Evolutionary conservation across 2,888 invertebrate genomes (phyloP), one percentile per base, ranked within the genome.

Genomic region (Herminia tarsipennalis): DNA sequence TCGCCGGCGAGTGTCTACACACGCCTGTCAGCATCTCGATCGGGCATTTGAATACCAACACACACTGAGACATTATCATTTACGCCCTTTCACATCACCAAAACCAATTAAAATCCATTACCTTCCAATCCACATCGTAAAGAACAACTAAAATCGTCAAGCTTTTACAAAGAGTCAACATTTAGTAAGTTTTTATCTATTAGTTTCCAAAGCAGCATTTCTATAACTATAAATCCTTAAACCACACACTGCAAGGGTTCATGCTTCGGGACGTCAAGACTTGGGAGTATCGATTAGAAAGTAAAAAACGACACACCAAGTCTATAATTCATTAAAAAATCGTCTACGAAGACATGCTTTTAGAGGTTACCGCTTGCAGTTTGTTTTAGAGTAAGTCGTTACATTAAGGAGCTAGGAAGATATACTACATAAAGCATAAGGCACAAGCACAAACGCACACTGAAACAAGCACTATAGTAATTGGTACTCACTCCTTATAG

Each of bases 41-140:
- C 91, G 91, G 89, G 91, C 94, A 94, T 94, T 94, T 94, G 94
- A 94, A 94, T 94, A 94, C 94, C 94, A 94, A 94, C 94, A 94
- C 94, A 93, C 90, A 90, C 88, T 83, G 81, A 86, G 74, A 82
- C 77, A 81, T 77, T 67, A 82, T 81, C 80, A 83, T 84, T 77
- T 81, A 86, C 86, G 85, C 85, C 86, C 88, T 87, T 88, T 85
- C 84, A 88, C 83, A 88, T 87, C 86, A 84, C 81, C 88, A 89
- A 79, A 86, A 88, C 87, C 88, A 90, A 88, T 83, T 83, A 83
- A 89, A 90, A 87, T 81, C 82, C 81, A 86, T 91, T 90, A 90
- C 91, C 90, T 91, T 88, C 81, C 87, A 91, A 89, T 91, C 91
- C 91, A 91, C 84, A 87, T 86, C 77, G 86, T 88, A 78, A 77